These are phyloP conservation scores for Oxytorus armatus DNA, from an alignment of 2,888 invertebrate species.

Conservation along the genomic window DNA sequence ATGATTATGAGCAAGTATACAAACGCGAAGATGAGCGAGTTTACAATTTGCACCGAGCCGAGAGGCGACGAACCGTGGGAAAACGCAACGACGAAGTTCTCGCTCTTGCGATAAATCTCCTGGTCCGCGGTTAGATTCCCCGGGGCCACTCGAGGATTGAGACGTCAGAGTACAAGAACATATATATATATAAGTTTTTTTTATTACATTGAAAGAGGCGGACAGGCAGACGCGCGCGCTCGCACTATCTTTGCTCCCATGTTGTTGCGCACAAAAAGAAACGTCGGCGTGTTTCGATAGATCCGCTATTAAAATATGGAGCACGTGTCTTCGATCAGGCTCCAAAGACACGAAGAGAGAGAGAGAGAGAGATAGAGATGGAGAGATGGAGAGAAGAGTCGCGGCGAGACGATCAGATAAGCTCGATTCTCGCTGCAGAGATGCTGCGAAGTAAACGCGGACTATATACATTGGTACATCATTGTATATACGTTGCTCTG, in stretches of 20 bases:
- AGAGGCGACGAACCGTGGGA: slow-evolving; percentile 72
- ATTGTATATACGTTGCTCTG: background rate
- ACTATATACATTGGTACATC: slow-evolving; percentile 11
- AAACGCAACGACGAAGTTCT: slow-evolving; percentile 55
- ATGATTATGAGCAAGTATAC: slow-evolving; percentile 43
- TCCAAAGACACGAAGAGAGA: slow-evolving; percentile 52
- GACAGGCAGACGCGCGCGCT: slow-evolving; percentile 20
- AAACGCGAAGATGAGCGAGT: slow-evolving; percentile 20
- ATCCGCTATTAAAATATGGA: slow-evolving; percentile 74
- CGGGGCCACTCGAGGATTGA: slow-evolving; percentile 45
- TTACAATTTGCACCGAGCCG: slow-evolving; percentile 71
- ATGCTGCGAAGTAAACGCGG: background rate
- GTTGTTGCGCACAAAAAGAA: slow-evolving; percentile 34
- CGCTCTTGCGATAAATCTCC: slow-evolving; percentile 48
- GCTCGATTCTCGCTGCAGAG: slow-evolving; percentile 73
- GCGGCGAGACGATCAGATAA: slow-evolving; percentile 76
- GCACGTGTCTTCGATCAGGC: slow-evolving; percentile 78
- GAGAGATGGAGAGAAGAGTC: slow-evolving; percentile 27
- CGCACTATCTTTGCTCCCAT: slow-evolving; percentile 19
- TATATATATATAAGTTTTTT: slow-evolving; percentile 9
- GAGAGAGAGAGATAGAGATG: slow-evolving; percentile 27
- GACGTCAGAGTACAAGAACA: slow-evolving; percentile 42
- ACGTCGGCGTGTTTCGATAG: slow-evolving; percentile 74
- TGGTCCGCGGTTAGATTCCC: slow-evolving; percentile 26
- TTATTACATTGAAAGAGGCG: slow-evolving; percentile 20